Evolutionary conservation across 1,140 invertebrate genomes (phyloP), one percentile per base, ranked within the genome.

Genomic region (Holcopasites calliopsidis): DNA sequence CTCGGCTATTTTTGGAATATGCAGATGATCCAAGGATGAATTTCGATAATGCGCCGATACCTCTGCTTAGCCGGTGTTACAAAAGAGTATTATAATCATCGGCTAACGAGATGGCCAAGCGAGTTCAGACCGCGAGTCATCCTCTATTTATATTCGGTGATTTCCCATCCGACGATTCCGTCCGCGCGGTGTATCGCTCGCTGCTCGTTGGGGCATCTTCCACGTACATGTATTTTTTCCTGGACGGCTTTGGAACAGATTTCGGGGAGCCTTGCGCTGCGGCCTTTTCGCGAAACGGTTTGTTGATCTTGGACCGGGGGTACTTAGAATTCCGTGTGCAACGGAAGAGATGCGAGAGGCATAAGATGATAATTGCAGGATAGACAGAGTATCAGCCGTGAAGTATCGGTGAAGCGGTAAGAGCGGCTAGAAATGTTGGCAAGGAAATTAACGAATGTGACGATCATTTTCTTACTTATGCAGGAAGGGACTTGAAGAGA

Each of bases 81-180:
- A 21, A 35, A 70, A 52, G 77, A n/a, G n/a, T n/a, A n/a, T 47
- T 74, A 62, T 47, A 72, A 80, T 80, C 74, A 83, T 81, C 64
- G 79, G 70, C 68, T 76, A 61, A 55, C 71, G 72, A n/a, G n/a
- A 77, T 83, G 76, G 64, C 54, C 70, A 72, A 77, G 57, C 78
- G 76, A 72, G 77, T 76, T 47, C 81, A 83, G 78, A 79, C 73
- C 52, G 52, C 83, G 81, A 86, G 87, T 88, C 87, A 88, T 87
- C 82, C 55, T 85, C 86, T 88, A 88, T 87, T 88, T 87, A 88
- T 88, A 87, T 55, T 61, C 74, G 49, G 74, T 83, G 79, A 88
- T 87, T 85, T 86, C 77, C 80, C 76, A 79, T 75, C 82, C 78
- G 76, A 61, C 76, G 57, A 82, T 83, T 82, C 77, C 62, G 40